phyloP scores from a whole-genome alignment of 1,140 invertebrate genomes.

The Bacillus rossius region DNA sequence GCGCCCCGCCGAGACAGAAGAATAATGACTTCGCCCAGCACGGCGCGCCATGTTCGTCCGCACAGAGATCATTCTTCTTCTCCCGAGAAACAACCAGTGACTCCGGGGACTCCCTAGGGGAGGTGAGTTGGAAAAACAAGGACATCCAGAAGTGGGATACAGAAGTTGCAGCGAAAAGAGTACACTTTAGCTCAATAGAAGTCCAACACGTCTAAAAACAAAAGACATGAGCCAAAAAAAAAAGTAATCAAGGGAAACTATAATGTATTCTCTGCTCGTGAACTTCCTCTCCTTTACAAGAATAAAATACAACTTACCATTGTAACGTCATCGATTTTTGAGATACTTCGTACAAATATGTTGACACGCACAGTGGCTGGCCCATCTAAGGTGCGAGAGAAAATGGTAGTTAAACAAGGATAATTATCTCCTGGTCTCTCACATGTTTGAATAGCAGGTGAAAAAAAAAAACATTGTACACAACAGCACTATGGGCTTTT shows the following conservation, averaged over 20 bases:
- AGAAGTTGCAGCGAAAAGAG: not conserved
- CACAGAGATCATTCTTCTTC: no score
- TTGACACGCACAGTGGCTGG: constrained; percentile 81
- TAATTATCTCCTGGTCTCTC: no score
- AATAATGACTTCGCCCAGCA: not conserved
- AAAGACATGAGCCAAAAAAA: constrained; percentile 5
- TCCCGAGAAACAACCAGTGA: no score
- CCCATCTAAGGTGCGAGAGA: constrained; percentile 15
- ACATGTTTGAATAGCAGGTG: no score
- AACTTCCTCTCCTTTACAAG: no score
- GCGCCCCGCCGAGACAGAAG: no score
- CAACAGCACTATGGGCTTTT: no score
- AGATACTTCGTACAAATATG: constrained; percentile 97
- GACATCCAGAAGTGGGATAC: not conserved
- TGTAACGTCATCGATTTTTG: constrained; percentile 97
- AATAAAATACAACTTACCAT: constrained; percentile 73
- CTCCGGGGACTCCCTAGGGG: not conserved
- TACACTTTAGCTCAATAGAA: not conserved
- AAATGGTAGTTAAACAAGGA: not conserved
- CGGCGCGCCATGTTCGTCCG: not conserved
- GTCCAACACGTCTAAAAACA: constrained; percentile 6
- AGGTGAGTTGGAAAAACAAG: not conserved
- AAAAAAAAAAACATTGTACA: no score
- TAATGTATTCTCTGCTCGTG: not conserved
- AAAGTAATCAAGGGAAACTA: constrained; percentile 2